Conservation (phyloP, 2,797 vertebrate genomes). For the Taeniopygia guttata region DNA sequence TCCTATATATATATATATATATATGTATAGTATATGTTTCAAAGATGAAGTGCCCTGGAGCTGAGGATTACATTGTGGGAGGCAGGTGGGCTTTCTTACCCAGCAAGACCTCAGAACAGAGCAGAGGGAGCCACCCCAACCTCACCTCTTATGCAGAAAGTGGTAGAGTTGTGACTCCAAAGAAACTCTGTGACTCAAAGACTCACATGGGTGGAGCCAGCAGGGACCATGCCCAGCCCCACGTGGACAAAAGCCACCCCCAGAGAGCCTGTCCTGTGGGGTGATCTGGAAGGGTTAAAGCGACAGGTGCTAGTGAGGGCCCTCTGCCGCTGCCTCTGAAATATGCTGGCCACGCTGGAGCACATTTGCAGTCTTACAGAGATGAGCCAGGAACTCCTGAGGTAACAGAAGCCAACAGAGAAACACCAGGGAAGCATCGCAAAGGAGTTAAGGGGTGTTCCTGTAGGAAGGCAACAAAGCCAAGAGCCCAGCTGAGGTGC, state of each 20-base stretch:
- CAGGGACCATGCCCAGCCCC: accelerated
- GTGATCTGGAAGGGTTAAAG: not conserved
- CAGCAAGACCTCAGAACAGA: not conserved
- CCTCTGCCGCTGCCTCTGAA: not conserved
- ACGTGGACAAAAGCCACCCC: too few relatives aligned
- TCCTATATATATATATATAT: accelerated
- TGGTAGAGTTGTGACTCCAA: not conserved
- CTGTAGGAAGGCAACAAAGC: not conserved
- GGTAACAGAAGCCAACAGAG: not conserved
- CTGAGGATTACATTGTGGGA: not conserved
- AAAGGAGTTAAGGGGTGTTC: not conserved
- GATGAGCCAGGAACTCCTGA: not conserved
- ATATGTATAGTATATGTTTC: not conserved
- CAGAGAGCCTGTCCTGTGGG: not conserved
- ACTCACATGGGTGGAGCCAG: accelerated
- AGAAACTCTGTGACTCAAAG: not conserved
- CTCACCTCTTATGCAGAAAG: accelerated
- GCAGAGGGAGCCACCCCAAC: not conserved
- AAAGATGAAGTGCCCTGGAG: not conserved
- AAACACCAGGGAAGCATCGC: not conserved
- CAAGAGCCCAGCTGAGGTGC: accelerated
- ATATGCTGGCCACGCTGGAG: not conserved
- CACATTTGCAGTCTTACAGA: not conserved
- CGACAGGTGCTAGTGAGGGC: too few relatives aligned
- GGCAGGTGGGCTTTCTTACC: not conserved